phyloP scores from a whole-genome alignment of 2,113 vertebrate species.

The Rhegmatorhina hoffmannsi region DNA sequence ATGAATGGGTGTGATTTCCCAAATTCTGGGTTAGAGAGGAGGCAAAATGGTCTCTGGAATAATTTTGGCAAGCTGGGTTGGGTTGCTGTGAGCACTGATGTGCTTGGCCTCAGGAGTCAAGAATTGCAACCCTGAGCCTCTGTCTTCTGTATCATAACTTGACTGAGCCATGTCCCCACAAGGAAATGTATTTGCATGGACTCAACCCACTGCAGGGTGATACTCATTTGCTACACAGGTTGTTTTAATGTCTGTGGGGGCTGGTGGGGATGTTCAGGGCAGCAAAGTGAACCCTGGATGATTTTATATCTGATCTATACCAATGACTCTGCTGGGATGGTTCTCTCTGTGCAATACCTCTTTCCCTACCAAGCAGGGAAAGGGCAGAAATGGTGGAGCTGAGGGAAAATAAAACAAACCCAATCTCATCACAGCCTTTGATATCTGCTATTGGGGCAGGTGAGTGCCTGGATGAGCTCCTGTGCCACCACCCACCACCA shows the following conservation, averaged over 20 bases:
- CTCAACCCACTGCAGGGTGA: neutral
- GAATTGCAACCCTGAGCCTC: fast-evolving
- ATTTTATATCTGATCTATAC: neutral
- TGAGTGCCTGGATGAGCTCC: neutral
- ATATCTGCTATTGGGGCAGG: fast-evolving
- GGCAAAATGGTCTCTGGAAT: neutral
- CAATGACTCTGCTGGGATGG: neutral
- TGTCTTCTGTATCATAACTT: neutral
- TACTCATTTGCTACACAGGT: neutral
- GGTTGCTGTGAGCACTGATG: neutral
- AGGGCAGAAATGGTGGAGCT: neutral
- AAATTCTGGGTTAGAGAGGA: neutral
- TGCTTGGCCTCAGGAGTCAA: neutral
- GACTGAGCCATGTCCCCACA: neutral
- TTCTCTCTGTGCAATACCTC: neutral
- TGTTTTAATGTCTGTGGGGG: neutral
- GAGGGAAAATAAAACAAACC: neutral
- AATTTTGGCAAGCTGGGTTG: neutral
- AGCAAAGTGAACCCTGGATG: neutral
- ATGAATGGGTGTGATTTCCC: neutral
- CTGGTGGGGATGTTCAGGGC: neutral
- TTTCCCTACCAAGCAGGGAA: neutral
- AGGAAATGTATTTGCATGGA: neutral
- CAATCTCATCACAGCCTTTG: neutral
- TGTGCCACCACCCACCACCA: neutral